Base-by-base conservation (phyloP, 2,888 invertebrate genomes). In the Drosophila imparisetae region DNA sequence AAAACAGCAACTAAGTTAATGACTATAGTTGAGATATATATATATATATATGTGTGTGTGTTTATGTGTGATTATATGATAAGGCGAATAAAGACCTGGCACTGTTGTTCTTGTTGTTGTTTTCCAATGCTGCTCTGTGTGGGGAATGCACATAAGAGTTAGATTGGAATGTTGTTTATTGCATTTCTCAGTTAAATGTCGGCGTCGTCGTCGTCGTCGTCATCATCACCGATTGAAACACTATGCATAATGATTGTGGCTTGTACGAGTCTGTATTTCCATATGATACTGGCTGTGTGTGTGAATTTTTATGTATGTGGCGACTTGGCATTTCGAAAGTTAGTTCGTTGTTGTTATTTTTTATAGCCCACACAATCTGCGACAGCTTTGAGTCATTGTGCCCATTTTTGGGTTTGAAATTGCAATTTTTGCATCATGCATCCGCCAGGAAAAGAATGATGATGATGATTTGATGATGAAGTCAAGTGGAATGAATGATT, bases 151-250 rank as follows among this genome's bases (percentile, higher is more conserved):
- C 70, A 66, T 68, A 71, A 55, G 60, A 80, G 74, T 86, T 73
- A 77, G 73, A 78, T 86, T 78, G 88, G 88, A 88, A 85, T 85
- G 83, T 73, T 86, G 83, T 83, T 88, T 80, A 85, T 82, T 87
- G 83, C 85, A 84, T 87, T 84, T 81, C 69, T 79, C 66, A 76
- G 84, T 69, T 86, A 81, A 83, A 86, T 83, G 78, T 77, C 74
- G 84, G 57, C 55, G 73, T 24, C n/a, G 60, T 40, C 55, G 73
- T 24, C n/a, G 60, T 42, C 18, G 59, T 52, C 55, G 75, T 66
- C 79, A 71, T 64, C 73, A 67, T 61, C 81, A 69, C 48, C 75
- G 64, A 66, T 64, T 76, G 72, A 64, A 67, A 76, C 61, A 72
- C 70, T 77, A 66, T 86, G 82, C 79, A 83, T 84, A 81, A 84